These are phyloP conservation scores for Sympetrum striolatum DNA, from an alignment of 2,888 invertebrate species.

Conservation along the genomic window DNA sequence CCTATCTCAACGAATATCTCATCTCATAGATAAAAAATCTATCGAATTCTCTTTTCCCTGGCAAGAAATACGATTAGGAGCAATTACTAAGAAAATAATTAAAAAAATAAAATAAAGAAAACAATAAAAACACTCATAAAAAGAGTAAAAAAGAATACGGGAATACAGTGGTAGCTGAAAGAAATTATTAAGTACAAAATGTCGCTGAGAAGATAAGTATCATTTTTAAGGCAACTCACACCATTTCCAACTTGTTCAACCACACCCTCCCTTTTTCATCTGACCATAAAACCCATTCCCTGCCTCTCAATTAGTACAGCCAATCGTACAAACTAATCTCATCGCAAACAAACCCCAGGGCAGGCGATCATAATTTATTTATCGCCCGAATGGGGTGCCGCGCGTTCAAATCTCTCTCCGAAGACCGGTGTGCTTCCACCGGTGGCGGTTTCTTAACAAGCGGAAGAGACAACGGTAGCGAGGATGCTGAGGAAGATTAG, in stretches of 20 bases:
- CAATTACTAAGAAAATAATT: too few species aligned
- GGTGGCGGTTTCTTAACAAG: constrained; percentile 20
- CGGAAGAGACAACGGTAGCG: constrained; percentile 1
- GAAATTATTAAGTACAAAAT: not conserved
- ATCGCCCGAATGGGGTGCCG: constrained; percentile 4
- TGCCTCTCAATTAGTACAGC: constrained; percentile 23
- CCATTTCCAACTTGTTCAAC: not conserved
- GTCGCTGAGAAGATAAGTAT: not conserved
- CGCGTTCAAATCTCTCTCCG: constrained; percentile 11
- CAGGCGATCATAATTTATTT: constrained; percentile 23
- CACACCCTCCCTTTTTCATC: not conserved
- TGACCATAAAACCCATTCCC: not conserved
- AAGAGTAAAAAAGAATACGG: too few species aligned
- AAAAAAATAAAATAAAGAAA: too few species aligned
- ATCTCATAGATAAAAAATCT: too few species aligned
- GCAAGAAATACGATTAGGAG: too few species aligned
- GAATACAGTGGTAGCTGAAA: not conserved
- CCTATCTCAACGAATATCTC: too few species aligned
- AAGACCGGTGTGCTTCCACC: not conserved
- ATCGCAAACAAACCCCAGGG: not conserved
- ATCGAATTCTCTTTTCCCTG: too few species aligned
- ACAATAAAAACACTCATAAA: too few species aligned
- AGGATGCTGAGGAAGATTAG: not conserved
- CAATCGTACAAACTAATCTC: constrained; percentile 15
- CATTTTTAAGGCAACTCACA: not conserved